A percentile compares a stretch with the other conserved stretches of the same genome.
These are phyloP conservation scores for Agrochola lychnidis DNA, from an alignment of 2,888 invertebrate genomes.

Conservation along the genomic window DNA sequence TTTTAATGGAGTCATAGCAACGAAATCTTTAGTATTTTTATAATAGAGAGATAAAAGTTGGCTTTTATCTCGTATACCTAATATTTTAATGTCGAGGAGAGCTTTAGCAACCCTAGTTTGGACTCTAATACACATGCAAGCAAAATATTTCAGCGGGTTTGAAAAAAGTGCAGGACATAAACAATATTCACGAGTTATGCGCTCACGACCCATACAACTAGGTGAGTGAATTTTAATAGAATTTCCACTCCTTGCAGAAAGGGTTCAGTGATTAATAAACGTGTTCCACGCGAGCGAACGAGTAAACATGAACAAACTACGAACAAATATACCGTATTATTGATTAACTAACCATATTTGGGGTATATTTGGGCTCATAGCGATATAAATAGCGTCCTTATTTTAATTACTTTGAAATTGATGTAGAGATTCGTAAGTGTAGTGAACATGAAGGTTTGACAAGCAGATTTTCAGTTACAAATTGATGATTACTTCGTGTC, in stretches of 20 bases:
- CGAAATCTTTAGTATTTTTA: constrained; percentile 13
- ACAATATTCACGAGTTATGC: constrained; percentile 50
- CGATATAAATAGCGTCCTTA: constrained; percentile 4
- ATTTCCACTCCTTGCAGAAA: constrained; percentile 53
- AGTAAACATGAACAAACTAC: constrained; percentile 36
- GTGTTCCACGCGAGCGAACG: constrained; percentile 42
- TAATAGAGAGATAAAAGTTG: background rate
- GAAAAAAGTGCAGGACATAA: constrained; percentile 28
- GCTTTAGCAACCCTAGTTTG: background rate
- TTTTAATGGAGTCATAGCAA: constrained; percentile 27
- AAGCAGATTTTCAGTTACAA: background rate
- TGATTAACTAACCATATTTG: background rate
- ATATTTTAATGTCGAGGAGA: background rate
- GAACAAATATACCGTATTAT: constrained; percentile 4
- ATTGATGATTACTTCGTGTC: background rate
- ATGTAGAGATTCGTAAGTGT: background rate
- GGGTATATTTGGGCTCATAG: background rate
- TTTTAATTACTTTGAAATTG: constrained; percentile 10
- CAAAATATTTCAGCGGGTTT: constrained; percentile 24
- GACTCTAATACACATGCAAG: constrained; percentile 7
- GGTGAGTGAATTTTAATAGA: constrained; percentile 57
- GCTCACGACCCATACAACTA: constrained; percentile 38
- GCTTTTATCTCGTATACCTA: background rate
- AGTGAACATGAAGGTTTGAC: background rate
- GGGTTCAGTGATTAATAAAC: constrained; percentile 52